phyloP scores from a whole-genome alignment of 1,140 invertebrate genomes.

The Aphelenchoides avenae region DNA sequence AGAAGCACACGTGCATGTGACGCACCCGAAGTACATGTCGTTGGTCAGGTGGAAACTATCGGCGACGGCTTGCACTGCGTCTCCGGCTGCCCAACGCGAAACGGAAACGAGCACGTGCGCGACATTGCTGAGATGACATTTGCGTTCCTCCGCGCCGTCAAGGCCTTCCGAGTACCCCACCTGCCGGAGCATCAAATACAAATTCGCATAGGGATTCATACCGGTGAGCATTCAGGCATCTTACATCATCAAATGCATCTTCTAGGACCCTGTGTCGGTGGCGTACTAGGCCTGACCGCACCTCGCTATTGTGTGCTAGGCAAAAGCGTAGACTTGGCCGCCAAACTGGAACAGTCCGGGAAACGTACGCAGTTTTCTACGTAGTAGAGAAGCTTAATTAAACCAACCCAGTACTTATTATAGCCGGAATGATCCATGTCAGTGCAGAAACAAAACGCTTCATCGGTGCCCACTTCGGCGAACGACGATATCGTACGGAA shows the following conservation, averaged over 20 bases:
- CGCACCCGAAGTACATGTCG: constrained; percentile 80
- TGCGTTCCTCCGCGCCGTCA: constrained; percentile 8
- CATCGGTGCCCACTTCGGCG: background rate
- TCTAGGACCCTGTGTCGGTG: constrained; percentile 60
- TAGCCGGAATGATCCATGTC: constrained; percentile 8
- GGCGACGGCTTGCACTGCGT: constrained; percentile 63
- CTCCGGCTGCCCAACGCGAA: constrained; percentile 67
- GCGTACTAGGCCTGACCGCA: no score
- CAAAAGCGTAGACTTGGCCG: constrained; percentile 86
- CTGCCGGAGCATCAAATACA: constrained; percentile 14
- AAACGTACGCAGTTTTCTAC: background rate
- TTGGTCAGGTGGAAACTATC: constrained; percentile 73
- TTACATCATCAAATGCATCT: constrained; percentile 33
- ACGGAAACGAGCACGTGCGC: constrained; percentile 72
- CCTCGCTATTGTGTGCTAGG: no score
- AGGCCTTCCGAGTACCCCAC: constrained; percentile 8
- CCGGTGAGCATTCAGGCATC: constrained; percentile 42
- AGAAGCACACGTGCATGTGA: no score
- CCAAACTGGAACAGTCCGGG: constrained; percentile 75
- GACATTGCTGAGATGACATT: constrained; percentile 66
- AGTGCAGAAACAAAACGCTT: background rate
- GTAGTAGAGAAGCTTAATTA: background rate
- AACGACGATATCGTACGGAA: no score
- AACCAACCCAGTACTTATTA: background rate
- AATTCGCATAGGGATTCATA: constrained; percentile 79